Evolutionary conservation across 2,888 invertebrate genomes (phyloP), one percentile per base, ranked within the genome.

Genomic region (Lamellibrachia columna): DNA sequence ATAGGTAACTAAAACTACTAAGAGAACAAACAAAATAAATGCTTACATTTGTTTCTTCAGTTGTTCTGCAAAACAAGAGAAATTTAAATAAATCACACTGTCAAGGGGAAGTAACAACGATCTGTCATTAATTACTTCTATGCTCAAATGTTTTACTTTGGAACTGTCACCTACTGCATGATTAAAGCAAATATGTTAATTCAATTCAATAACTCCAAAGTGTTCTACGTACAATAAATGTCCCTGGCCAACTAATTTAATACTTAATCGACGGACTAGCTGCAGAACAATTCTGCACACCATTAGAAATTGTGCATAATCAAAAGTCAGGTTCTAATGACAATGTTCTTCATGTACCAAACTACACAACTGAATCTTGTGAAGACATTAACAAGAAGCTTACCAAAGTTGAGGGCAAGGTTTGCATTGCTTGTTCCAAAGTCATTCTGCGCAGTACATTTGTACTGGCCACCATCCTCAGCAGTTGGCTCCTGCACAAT

Each of bases 361-460:
- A 15, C 4, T 1, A 4, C 53, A 90, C 53, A 90, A 9, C n/a
- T 90, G 15, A 90, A 90, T 90, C n/a, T 91, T 28, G 40, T 15
- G 22, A 52, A 52, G 28, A 91, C 53, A 91, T 22, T 52, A 6
- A 52, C 7, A 91, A 53, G 53, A 92, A 40, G 92, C 92, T 53
- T 58, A 94, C 94, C 93, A 97, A 99, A 99, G 97, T 99, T 99
- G 96, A 99, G 98, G 96, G 99, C 99, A 97, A 99, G 99, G 97
- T 99, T 99, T 96, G 99, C 99, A 97, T 99, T 99, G 97, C 99
- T 99, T 97, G 99, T 99, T 97, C 99, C 99, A 97, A 98, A 98
- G 97, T 98, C 98, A 97, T 99, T 99, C 97, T 99, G 98, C 96
- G 99, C 99, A 97, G 99, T 99, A 97, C 99, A 99, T 96, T 99